Base-by-base conservation (phyloP, 2,797 vertebrate species). In the Mormyrops attenuatus region DNA sequence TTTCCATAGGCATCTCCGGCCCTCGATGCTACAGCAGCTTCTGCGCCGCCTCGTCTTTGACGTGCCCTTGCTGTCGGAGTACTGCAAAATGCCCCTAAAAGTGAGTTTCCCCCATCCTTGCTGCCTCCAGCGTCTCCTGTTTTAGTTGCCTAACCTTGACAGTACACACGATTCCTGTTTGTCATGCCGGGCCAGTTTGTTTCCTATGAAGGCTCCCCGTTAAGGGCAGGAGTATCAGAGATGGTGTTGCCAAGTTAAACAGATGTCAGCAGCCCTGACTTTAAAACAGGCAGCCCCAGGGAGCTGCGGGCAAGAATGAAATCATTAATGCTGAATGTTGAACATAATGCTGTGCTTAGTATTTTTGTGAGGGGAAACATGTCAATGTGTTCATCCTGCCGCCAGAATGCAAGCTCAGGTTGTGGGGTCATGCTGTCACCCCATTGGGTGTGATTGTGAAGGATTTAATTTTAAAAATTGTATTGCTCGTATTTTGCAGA, bases 11-110 rank as follows among this genome's bases (percentile, higher is more conserved):
- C 96, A 99, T 93, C 95, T 99, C 89, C 96, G 98, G 88, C 99
- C 99, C 91, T 98, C 98, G 89, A 99, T 99, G 98, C 95, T 99
- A 89, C 99, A 99, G 93, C 98, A 99, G 90, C 96, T 99, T 84
- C 94, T 99, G 92, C 96, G 97, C 80, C 97, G 98, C 86, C 97
- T 99, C 0, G 98, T 99, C 92, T 99, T 99, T 94, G 99, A 99
- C 89, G 98, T 99, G 89, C 99, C 99, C 5, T 95, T 98, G 91
- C 97, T 99, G 92, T 98, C 96, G 53, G 98, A 99, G 90, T 99
- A 99, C 94, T 99, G 98, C 95, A 99, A 98, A 96, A 99, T 99
- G 99, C 98, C 98, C 91, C 96, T 99, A 3, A 98, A 98, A 97
- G 99, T 99, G n/a, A 50, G 53, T 38, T 1, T n/a, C 84, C 91